A percentile compares a stretch with the other conserved stretches of the same genome.
These are phyloP conservation scores for Cataglyphis livida DNA, from an alignment of 2,888 invertebrate species.

Conservation along the genomic window DNA sequence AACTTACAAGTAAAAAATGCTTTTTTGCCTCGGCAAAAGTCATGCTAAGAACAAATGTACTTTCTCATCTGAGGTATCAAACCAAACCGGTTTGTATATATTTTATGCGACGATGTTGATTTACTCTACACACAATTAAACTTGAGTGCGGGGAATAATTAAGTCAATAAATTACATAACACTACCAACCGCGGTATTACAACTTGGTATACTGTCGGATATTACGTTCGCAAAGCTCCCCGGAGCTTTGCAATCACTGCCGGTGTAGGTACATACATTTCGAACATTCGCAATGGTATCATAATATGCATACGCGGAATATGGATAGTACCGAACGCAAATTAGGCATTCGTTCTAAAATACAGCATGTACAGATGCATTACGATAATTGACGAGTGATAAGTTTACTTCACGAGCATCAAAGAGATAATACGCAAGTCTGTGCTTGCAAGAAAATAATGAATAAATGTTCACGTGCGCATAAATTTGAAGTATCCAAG, in stretches of 20 bases:
- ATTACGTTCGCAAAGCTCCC: slow-evolving; percentile 53
- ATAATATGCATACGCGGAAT: slow-evolving; percentile 43
- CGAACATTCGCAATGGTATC: slow-evolving; percentile 45
- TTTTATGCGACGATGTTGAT: slow-evolving; percentile 30
- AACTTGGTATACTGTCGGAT: slow-evolving; percentile 48
- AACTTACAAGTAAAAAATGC: not conserved
- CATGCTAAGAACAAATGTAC: not conserved
- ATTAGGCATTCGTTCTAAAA: slow-evolving; percentile 62
- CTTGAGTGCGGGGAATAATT: slow-evolving; percentile 44
- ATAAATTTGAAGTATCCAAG: not conserved
- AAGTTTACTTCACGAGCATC: not conserved
- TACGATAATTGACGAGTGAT: slow-evolving; percentile 30
- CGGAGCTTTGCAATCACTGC: slow-evolving; percentile 53
- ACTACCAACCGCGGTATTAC: slow-evolving; percentile 31
- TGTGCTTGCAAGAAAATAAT: not conserved
- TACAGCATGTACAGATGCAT: slow-evolving; percentile 28
- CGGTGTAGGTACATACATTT: slow-evolving; percentile 44
- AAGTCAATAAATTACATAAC: slow-evolving; percentile 54
- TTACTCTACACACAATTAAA: slow-evolving; percentile 43
- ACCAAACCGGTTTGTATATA: not conserved
- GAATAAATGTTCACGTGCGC: slow-evolving; percentile 5
- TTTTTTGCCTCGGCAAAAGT: not conserved
- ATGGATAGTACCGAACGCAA: slow-evolving; percentile 51
- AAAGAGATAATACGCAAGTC: not conserved
- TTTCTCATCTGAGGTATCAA: not conserved